phyloP scores from a whole-genome alignment of 2,797 vertebrate species.

The Schizopygopsis malacanthus region DNA sequence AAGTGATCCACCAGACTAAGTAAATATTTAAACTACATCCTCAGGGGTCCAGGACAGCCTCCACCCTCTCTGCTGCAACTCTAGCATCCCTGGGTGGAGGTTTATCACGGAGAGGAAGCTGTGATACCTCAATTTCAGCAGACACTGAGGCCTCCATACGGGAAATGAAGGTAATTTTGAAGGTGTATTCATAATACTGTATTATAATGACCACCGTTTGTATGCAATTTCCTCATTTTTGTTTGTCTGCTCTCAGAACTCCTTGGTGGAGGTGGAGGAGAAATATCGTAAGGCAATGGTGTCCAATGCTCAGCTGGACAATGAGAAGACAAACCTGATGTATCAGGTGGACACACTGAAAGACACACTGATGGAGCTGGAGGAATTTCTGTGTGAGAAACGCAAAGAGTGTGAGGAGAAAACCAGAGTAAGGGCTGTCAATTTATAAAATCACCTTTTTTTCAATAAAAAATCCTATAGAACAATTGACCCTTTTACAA shows the following conservation, averaged over 20 bases:
- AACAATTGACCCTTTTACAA: background rate
- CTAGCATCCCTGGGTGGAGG: constrained; percentile 90
- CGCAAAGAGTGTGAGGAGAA: constrained; percentile 80
- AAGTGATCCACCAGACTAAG: background rate
- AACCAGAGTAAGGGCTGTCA: constrained; percentile 76
- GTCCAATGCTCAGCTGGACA: constrained; percentile 93
- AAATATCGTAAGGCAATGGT: constrained; percentile 93
- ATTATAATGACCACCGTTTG: background rate
- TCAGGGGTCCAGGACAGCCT: constrained; percentile 86
- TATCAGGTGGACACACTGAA: constrained; percentile 91
- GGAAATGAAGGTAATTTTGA: constrained; percentile 87
- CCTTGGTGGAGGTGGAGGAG: constrained; percentile 87
- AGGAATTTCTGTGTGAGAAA: constrained; percentile 89
- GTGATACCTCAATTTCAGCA: constrained; percentile 89
- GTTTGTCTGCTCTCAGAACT: constrained; percentile 79
- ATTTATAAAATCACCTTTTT: background rate
- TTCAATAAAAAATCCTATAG: background rate
- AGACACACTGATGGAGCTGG: constrained; percentile 85
- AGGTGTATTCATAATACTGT: background rate
- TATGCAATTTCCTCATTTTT: background rate
- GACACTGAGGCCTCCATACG: constrained; percentile 93
- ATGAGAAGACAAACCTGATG: constrained; percentile 91
- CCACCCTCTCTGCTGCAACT: constrained; percentile 88
- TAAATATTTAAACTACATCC: constrained; percentile 20
- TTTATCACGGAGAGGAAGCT: constrained; percentile 89